These are phyloP conservation scores for Marasmarcha lunaedactyla DNA, from an alignment of 2,888 invertebrate species.

Conservation along the genomic window DNA sequence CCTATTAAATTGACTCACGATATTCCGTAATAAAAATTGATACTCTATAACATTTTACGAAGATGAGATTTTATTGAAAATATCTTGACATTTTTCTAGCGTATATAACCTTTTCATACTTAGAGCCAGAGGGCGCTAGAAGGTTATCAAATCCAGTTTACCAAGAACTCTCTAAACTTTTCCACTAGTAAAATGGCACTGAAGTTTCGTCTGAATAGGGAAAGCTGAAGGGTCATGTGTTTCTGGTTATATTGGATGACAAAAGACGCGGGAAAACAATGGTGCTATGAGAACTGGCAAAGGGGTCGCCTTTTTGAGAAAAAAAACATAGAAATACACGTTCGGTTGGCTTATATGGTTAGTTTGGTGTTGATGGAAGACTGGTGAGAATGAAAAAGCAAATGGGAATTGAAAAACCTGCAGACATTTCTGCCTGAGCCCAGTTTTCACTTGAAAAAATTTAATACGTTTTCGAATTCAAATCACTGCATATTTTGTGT, in stretches of 20 bases:
- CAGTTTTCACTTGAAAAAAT: too few species aligned
- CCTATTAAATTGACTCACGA: constrained; percentile 5
- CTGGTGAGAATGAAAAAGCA: not conserved
- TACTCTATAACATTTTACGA: too few species aligned
- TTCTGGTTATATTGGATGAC: constrained; percentile 28
- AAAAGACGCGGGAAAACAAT: constrained; percentile 47
- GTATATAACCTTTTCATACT: not conserved
- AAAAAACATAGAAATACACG: not conserved
- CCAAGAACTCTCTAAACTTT: not conserved
- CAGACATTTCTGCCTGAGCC: too few species aligned
- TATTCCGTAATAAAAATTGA: too few species aligned
- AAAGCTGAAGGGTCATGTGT: constrained; percentile 19
- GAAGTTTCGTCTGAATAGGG: not conserved
- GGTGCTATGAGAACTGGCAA: constrained; percentile 17
- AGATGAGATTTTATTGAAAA: constrained; percentile 40
- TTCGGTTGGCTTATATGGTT: not conserved
- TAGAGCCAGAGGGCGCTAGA: constrained; percentile 13
- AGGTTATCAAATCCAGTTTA: not conserved
- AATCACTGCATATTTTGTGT: too few species aligned
- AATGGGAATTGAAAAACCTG: too few species aligned
- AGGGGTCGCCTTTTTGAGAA: not conserved
- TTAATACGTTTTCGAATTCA: too few species aligned
- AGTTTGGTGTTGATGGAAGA: not conserved
- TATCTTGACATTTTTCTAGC: constrained; percentile 27
- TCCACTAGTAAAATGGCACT: not conserved